A percentile compares a stretch with the other conserved stretches of the same genome.
These are phyloP conservation scores for Microctonus aethiopoides DNA, from an alignment of 2,888 invertebrate species.

Conservation along the genomic window DNA sequence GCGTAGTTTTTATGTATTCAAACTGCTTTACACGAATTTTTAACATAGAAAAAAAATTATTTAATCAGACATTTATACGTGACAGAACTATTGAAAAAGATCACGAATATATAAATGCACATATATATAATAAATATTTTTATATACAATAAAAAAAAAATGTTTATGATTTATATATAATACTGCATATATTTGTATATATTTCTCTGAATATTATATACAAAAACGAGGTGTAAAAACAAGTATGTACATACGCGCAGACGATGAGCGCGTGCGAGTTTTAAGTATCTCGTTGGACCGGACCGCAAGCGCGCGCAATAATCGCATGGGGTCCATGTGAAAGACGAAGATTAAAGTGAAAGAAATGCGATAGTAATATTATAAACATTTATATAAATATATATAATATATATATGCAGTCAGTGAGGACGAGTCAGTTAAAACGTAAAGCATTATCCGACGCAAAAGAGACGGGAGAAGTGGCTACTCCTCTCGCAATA, in stretches of 20 bases:
- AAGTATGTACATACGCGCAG: not conserved
- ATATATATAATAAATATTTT: not conserved
- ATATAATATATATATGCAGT: too few species aligned
- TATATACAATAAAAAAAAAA: not conserved
- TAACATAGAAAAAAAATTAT: not conserved
- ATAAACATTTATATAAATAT: too few species aligned
- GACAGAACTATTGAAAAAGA: not conserved
- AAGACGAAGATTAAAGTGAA: conserved; percentile 12
- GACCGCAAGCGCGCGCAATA: not conserved
- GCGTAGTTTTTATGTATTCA: not conserved
- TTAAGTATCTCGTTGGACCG: conserved; percentile 28
- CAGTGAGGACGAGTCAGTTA: conserved; percentile 31
- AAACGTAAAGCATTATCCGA: conserved; percentile 30
- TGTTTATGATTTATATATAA: not conserved
- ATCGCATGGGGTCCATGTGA: not conserved
- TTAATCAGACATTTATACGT: not conserved
- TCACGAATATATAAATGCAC: not conserved
- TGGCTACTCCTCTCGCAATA: conserved; percentile 1
- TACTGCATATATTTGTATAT: not conserved
- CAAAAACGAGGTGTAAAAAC: conserved; percentile 1
- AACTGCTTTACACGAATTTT: not conserved
- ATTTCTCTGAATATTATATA: conserved; percentile 3
- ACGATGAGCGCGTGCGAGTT: conserved; percentile 28
- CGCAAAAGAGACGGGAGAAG: not conserved
- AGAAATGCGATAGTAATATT: conserved; percentile 6